Base-by-base conservation (phyloP, 2,888 invertebrate genomes). In the Polia nebulosa region DNA sequence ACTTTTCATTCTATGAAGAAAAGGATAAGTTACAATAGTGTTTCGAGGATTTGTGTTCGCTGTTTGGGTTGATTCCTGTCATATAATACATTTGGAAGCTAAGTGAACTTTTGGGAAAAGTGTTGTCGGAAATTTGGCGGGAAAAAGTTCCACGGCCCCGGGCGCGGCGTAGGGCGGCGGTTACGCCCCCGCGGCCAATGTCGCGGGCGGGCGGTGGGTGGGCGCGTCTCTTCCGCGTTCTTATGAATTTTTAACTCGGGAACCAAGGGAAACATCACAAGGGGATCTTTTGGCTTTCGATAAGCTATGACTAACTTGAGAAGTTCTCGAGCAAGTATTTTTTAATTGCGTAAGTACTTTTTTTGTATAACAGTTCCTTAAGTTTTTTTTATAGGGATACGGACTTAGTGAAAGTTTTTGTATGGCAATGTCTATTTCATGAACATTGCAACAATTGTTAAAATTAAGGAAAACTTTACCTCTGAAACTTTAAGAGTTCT, bases 201-300 rank as follows among this genome's bases (percentile, higher is more conserved):
- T 87, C 90, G 87, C 93, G 93, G 93, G 94, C 95, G 94, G 94
- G 93, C 94, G 93, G 93, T 94, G 94, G 95, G 95, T 94, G 95
- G 94, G 89, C 87, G 88, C 91, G 82, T 84, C 88, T 87, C 90
- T 93, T 92, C 91, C 91, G 90, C 87, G 84, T 91, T 90, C 88
- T 90, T 88, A 87, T 88, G 80, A 90, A 87, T 89, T 90, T 89
- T 89, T 88, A 80, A 89, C 81, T 66, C 44, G 17, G 44, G 59
- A 65, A 58, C 52, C 49, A 56, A 66, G 70, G 73, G 66, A 71
- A 70, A 77, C 61, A 81, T 81, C 72, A 76, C 68, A 76, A 78
- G 78, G 81, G 76, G 73, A 65, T 61, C 64, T 72, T 57, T 52
- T 27, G 60, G 53, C 41, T 17, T 64, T 58, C 44, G 47, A 47